phyloP scores from a whole-genome alignment of 2,888 invertebrate species.

The Platycheirus albimanus region DNA sequence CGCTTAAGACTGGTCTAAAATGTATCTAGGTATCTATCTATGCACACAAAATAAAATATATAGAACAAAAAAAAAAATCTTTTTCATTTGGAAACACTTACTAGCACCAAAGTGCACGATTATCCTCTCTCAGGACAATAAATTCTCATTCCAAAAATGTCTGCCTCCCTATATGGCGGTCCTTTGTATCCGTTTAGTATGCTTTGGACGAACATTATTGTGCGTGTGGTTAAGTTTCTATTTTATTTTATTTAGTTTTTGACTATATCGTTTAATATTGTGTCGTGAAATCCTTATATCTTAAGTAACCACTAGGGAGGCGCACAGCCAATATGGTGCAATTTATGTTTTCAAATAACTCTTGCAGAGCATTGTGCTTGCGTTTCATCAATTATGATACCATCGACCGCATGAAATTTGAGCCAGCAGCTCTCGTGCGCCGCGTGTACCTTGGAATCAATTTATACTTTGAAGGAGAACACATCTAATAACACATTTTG shows the following conservation, averaged over 20 bases:
- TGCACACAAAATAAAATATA: too few species aligned
- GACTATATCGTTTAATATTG: slow-evolving; percentile 1
- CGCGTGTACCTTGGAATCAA: background rate
- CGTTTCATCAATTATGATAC: slow-evolving; percentile 10
- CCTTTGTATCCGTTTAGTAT: background rate
- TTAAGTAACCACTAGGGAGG: slow-evolving; percentile 8
- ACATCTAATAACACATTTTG: slow-evolving; percentile 57
- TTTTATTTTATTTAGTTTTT: slow-evolving; percentile 7
- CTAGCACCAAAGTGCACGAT: slow-evolving; percentile 34
- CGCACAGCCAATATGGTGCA: background rate
- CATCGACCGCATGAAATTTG: slow-evolving; percentile 44
- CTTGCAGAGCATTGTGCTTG: background rate
- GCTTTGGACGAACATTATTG: background rate
- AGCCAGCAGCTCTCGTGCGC: slow-evolving; percentile 17
- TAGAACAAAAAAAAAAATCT: too few species aligned
- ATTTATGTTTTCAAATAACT: slow-evolving; percentile 10
- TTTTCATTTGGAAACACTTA: slow-evolving; percentile 49
- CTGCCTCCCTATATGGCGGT: background rate
- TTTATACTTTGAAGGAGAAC: slow-evolving; percentile 2
- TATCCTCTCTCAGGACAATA: slow-evolving; percentile 3
- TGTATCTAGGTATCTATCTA: background rate
- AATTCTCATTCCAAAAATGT: slow-evolving; percentile 17
- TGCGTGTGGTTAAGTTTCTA: slow-evolving; percentile 16
- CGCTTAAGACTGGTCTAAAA: slow-evolving; percentile 11
- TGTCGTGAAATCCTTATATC: slow-evolving; percentile 8